phyloP scores from a whole-genome alignment of 2,113 vertebrate species.

The Sinocyclocheilus anshuiensis region DNA sequence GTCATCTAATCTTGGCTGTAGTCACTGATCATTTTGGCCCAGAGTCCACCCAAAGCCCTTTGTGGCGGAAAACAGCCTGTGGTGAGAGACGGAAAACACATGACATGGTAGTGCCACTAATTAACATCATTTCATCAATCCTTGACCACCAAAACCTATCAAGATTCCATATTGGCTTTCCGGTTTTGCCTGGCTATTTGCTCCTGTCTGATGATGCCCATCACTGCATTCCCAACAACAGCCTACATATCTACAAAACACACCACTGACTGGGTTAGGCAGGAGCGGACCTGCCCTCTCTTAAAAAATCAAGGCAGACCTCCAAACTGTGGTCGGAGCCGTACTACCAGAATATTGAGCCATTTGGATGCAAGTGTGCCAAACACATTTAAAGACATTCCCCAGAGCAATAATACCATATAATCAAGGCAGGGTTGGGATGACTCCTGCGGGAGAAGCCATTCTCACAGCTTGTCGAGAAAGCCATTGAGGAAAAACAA shows the following conservation, averaged over 20 bases:
- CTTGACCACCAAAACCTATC: constrained; percentile 63
- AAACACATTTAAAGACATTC: constrained; percentile 65
- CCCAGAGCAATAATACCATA: constrained; percentile 62
- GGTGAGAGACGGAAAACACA: constrained; percentile 67
- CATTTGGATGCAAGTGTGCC: constrained; percentile 57
- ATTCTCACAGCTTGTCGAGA: constrained; percentile 29
- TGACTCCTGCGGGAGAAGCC: constrained; percentile 16
- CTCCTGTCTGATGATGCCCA: constrained; percentile 67
- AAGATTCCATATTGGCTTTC: constrained; percentile 70
- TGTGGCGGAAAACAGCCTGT: constrained; percentile 58
- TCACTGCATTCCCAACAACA: constrained; percentile 58
- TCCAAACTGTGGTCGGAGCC: constrained; percentile 62
- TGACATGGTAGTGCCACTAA: constrained; percentile 68
- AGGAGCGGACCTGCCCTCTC: constrained; percentile 50
- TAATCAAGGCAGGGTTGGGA: constrained; percentile 56
- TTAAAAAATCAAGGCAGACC: constrained; percentile 58
- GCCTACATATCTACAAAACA: constrained; percentile 54
- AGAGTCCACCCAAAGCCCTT: constrained; percentile 55
- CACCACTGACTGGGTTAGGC: constrained; percentile 54
- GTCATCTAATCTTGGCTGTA: constrained; percentile 60
- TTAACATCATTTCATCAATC: constrained; percentile 71
- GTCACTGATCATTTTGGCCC: constrained; percentile 51
- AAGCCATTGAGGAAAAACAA: constrained; percentile 38
- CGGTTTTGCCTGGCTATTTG: constrained; percentile 62
- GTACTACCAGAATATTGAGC: constrained; percentile 56